These are phyloP conservation scores for Xanthostigma xanthostigma DNA, from an alignment of 2,888 invertebrate species.

Conservation along the genomic window DNA sequence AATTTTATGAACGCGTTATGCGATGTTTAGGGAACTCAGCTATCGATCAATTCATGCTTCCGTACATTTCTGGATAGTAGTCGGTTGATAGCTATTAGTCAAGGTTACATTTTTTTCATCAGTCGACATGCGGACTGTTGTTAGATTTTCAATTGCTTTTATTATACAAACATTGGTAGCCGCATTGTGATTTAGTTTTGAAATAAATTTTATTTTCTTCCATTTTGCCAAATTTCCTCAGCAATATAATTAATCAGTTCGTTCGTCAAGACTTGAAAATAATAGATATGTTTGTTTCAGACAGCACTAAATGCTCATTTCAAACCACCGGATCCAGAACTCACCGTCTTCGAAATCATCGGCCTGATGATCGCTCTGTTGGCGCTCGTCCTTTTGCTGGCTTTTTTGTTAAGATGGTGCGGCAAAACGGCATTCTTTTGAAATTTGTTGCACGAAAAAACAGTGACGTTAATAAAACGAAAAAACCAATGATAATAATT, in stretches of 20 bases:
- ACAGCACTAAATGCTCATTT: conserved; percentile 27
- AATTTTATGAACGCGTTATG: too few relatives aligned
- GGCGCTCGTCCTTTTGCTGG: conserved; percentile 20
- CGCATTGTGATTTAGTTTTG: too few relatives aligned
- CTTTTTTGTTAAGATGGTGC: conserved; percentile 15
- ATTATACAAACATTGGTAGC: too few relatives aligned
- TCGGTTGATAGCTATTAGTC: too few relatives aligned
- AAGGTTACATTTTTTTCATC: too few relatives aligned
- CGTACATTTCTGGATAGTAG: too few relatives aligned
- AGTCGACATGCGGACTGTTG: too few relatives aligned
- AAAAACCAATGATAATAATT: neutral
- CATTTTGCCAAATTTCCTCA: neutral
- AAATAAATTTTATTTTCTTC: neutral
- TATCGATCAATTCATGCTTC: too few relatives aligned
- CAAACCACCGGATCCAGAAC: conserved; percentile 25
- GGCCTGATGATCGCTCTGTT: conserved; percentile 23
- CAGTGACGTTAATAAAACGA: neutral
- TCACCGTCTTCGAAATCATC: conserved; percentile 24
- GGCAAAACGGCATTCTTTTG: conserved; percentile 5
- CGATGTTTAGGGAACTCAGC: too few relatives aligned
- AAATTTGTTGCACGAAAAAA: neutral
- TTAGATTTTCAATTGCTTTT: too few relatives aligned
- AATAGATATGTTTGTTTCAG: conserved; percentile 20
- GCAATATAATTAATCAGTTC: neutral
- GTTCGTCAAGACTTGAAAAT: too few relatives aligned